A percentile compares a stretch with the other conserved stretches of the same genome.
These are phyloP conservation scores for Neoarius graeffei DNA, from an alignment of 2,113 vertebrate species.

Conservation along the genomic window DNA sequence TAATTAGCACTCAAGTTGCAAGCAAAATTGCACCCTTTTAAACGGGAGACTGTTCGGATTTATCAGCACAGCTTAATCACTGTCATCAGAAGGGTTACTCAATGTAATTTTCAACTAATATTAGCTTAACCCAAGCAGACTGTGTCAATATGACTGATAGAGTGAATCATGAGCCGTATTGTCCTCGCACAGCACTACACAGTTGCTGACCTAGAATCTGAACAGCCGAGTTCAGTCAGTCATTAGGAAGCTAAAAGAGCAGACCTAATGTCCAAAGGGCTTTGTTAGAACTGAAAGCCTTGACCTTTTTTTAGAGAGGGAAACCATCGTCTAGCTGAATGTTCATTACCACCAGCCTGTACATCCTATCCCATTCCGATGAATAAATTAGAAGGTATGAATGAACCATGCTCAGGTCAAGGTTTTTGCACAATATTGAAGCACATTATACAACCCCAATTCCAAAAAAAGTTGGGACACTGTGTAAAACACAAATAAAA, in stretches of 20 bases:
- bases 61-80: constrained; percentile 37
- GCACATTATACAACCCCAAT: no score
- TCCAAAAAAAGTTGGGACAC: no score
- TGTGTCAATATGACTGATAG: not conserved
- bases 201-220: constrained; percentile 57
- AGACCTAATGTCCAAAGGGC: constrained; percentile 21
- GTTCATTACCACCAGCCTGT: not conserved
- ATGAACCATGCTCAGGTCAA: not conserved
- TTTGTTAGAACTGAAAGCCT: constrained; percentile 19
- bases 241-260: constrained; percentile 34
- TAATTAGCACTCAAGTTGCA: constrained; percentile 34
- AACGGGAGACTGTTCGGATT: constrained; percentile 9
- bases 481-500: no score
- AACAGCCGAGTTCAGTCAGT: constrained; percentile 30
- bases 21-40: constrained; percentile 26
- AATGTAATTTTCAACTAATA: not conserved
- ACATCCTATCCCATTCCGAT: constrained; percentile 20
- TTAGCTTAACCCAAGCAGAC: not conserved
- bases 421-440: not conserved
- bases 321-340: constrained; percentile 22
- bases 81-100: constrained; percentile 20
- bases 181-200: constrained; percentile 42
- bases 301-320: constrained; percentile 4
- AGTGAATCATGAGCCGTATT: constrained; percentile 18
- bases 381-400: constrained; percentile 25